These are phyloP conservation scores for Callithrix jacchus DNA, from an alignment of 2,113 vertebrate genomes.

Conservation along the genomic window DNA sequence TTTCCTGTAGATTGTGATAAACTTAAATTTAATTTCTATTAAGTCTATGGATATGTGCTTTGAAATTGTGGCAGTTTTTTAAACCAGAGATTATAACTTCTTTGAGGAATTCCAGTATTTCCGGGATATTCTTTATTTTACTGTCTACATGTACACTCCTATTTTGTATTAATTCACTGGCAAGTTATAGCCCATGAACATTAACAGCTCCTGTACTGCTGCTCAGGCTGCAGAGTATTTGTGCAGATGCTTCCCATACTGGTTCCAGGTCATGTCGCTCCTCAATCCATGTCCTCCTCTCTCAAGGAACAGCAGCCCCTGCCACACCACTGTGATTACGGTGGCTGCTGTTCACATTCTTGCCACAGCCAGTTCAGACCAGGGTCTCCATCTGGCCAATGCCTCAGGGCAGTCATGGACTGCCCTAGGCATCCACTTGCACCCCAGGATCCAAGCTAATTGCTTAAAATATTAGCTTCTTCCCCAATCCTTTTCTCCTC, in stretches of 20 bases:
- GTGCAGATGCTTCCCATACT: background rate
- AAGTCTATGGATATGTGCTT: background rate
- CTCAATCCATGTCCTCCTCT: background rate
- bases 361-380: fast-evolving
- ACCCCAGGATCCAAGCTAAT: background rate
- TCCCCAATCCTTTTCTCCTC: background rate
- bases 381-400: background rate
- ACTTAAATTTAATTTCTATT: background rate
- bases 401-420: background rate
- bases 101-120: background rate
- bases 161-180: background rate
- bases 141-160: background rate
- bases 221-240: background rate
- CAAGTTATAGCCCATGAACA: background rate
- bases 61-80: background rate
- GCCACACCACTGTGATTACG: background rate
- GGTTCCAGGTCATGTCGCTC: background rate
- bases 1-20: background rate
- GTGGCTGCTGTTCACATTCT: background rate
- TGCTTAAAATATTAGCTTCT: background rate
- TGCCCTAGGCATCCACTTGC: background rate
- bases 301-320: background rate
- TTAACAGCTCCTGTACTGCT: background rate
- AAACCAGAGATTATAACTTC: background rate
- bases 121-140: background rate